These are phyloP conservation scores for Manacus vitellinus DNA, from an alignment of 2,113 vertebrate genomes.

Conservation along the genomic window DNA sequence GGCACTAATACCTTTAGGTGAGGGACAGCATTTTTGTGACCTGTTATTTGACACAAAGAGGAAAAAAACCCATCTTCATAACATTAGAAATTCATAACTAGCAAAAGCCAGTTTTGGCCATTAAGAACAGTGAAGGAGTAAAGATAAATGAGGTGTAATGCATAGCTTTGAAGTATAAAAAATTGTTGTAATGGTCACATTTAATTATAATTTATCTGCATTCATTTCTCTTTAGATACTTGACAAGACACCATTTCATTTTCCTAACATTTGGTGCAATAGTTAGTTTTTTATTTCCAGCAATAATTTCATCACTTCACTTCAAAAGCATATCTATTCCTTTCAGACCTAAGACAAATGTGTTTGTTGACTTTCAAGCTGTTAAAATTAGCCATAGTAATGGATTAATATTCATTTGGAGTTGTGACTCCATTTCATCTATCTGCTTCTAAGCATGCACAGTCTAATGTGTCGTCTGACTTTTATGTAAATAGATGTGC, in stretches of 20 bases:
- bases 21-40: background rate
- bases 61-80: background rate
- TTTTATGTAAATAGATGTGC: conserved; percentile 63
- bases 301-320: conserved; percentile 46
- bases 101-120: background rate
- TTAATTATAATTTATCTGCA: conserved; percentile 42
- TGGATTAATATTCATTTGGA: conserved; percentile 58
- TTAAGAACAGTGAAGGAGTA: background rate
- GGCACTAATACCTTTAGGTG: background rate
- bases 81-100: background rate
- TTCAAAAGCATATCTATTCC: conserved; percentile 43
- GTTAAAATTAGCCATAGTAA: conserved; percentile 35
- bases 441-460: background rate
- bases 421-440: conserved; percentile 8
- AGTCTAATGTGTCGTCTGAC: background rate
- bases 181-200: background rate
- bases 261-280: background rate
- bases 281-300: conserved; percentile 37
- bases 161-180: conserved; percentile 36
- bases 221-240: conserved; percentile 35
- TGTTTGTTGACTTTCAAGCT: conserved; percentile 54
- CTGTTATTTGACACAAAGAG: background rate
- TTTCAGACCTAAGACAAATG: conserved; percentile 17
- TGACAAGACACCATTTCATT: conserved; percentile 5
- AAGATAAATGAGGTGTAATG: conserved; percentile 4